A percentile compares a stretch with the other conserved stretches of the same genome.
Conservation (phyloP, 2,113 vertebrate species). For the Clarias batrachus region DNA sequence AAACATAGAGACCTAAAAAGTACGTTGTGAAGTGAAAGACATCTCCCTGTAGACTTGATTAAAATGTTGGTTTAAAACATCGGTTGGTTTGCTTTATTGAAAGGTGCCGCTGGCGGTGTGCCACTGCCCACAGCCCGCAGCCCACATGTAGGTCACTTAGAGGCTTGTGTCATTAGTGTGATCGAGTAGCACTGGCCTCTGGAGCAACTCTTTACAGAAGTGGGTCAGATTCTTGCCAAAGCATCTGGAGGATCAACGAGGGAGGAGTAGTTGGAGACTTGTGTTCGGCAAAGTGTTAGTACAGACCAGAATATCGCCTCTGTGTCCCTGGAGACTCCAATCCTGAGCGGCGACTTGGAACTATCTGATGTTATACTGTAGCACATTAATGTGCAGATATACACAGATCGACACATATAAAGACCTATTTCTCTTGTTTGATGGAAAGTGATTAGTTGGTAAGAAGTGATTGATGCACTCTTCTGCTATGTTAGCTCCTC, state of each 20-base stretch:
- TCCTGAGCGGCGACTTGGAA: background rate
- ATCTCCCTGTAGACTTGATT: slow-evolving; percentile 13
- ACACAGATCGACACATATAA: background rate
- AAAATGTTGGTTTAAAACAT: slow-evolving; percentile 16
- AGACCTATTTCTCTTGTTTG: slow-evolving; percentile 8
- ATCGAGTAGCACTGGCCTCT: slow-evolving; percentile 33
- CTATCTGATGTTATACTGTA: background rate
- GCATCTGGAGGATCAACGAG: slow-evolving; percentile 37
- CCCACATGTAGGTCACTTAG: slow-evolving; percentile 38
- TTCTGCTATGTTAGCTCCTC: background rate
- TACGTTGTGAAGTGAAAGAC: background rate
- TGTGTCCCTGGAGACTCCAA: slow-evolving; percentile 5
- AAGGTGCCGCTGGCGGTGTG: background rate
- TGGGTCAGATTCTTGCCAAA: slow-evolving; percentile 34
- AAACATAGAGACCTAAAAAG: background rate
- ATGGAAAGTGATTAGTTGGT: slow-evolving; percentile 5
- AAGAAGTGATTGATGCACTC: slow-evolving; percentile 31
- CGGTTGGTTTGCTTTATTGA: background rate
- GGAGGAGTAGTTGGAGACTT: background rate
- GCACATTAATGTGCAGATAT: background rate
- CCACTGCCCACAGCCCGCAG: background rate
- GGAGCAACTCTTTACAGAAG: slow-evolving; percentile 18
- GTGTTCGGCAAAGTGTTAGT: background rate
- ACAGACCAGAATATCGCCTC: background rate
- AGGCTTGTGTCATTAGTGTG: slow-evolving; percentile 31